A percentile compares a stretch with the other conserved stretches of the same genome.
Conservation (phyloP, 2,113 vertebrate species). For the Pangasianodon gigas region DNA sequence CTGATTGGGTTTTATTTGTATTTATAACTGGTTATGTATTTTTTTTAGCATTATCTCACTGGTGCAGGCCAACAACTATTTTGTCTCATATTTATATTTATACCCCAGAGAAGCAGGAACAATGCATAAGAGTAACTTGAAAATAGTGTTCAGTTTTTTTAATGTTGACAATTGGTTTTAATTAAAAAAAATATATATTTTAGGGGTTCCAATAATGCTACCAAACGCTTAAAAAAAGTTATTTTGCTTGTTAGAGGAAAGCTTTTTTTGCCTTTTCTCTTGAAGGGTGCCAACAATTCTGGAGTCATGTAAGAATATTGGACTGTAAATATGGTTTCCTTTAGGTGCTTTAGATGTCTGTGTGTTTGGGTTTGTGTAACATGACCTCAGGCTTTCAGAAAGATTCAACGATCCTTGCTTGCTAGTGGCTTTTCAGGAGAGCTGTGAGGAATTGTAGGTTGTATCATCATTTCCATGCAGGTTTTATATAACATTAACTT, state of each 20-base stretch:
- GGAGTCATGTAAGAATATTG: neutral
- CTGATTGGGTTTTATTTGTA: neutral
- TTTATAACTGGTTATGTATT: neutral
- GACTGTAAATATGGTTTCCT: neutral
- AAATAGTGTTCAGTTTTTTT: no score
- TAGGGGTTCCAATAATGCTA: no score
- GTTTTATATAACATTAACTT: slow-evolving; percentile 1
- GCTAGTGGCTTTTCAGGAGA: neutral
- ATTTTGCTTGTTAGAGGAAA: no score
- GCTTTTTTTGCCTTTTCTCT: neutral
- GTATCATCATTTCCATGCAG: neutral
- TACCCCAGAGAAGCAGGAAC: no score
- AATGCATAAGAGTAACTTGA: no score
- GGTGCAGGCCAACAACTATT: no score
- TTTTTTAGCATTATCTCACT: neutral
- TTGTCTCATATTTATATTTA: no score
- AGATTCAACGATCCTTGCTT: neutral
- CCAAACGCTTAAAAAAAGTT: no score
- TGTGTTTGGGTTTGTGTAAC: neutral
- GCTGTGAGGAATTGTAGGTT: neutral
- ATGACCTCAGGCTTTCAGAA: neutral
- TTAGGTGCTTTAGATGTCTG: neutral
- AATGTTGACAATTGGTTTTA: no score
- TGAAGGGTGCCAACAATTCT: neutral
- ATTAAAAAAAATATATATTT: no score